A percentile compares a stretch with the other conserved stretches of the same genome.
Evolutionary conservation across 1,140 invertebrate species (phyloP).

Genomic region (Lepidurus arcticus): DNA sequence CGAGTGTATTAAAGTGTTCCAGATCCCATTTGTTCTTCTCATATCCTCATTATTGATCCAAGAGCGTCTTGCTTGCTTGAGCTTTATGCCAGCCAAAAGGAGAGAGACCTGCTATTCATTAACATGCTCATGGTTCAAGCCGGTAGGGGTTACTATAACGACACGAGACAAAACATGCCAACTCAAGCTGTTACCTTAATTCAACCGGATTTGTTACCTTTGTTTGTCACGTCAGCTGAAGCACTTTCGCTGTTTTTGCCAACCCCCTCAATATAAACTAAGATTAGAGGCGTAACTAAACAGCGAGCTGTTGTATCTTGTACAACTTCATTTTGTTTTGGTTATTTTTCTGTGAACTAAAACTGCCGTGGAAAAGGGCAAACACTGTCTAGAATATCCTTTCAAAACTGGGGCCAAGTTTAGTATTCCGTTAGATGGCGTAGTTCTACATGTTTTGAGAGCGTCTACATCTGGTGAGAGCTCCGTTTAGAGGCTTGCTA

Average conservation of each 20-base stretch:
- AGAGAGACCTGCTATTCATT: slow-evolving; percentile 11
- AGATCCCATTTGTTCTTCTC: slow-evolving; percentile 14
- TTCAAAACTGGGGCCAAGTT: too few species aligned
- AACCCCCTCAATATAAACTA: too few species aligned
- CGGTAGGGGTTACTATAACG: neutral
- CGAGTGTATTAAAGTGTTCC: slow-evolving; percentile 4
- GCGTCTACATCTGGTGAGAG: neutral
- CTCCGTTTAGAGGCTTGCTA: neutral
- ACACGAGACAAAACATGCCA: neutral
- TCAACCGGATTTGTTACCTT: neutral
- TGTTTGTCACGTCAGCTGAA: neutral
- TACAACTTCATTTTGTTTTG: too few species aligned
- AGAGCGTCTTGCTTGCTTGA: slow-evolving; percentile 14
- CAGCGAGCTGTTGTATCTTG: too few species aligned
- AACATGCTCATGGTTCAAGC: neutral
- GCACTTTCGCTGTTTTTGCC: neutral
- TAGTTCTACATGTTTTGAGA: too few species aligned
- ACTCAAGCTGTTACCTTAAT: neutral
- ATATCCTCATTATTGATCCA: neutral
- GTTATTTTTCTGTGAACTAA: too few species aligned
- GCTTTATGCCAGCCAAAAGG: slow-evolving; percentile 1
- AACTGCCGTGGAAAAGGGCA: too few species aligned
- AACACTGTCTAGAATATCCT: too few species aligned
- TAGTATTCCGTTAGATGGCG: too few species aligned
- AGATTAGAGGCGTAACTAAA: too few species aligned